phyloP scores from a whole-genome alignment of 2,113 vertebrate genomes.

The Xyrauchen texanus region DNA sequence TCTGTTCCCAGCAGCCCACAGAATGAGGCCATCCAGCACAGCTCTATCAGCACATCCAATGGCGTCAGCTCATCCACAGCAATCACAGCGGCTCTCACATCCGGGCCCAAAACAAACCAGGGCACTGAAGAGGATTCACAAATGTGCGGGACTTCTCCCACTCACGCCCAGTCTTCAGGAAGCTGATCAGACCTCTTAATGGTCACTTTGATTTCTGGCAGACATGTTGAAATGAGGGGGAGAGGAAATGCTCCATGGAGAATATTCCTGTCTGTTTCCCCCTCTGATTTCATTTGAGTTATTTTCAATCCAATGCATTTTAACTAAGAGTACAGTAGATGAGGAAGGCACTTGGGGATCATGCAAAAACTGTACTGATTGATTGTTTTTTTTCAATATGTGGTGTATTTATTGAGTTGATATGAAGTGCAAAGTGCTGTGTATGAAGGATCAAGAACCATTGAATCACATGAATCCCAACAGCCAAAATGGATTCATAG shows the following conservation, averaged over 20 bases:
- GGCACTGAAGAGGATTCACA: constrained; percentile 82
- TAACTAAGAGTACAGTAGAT: constrained; percentile 69
- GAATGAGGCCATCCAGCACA: constrained; percentile 94
- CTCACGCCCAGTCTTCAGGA: constrained; percentile 85
- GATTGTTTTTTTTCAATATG: constrained; percentile 70
- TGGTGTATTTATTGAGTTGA: constrained; percentile 73
- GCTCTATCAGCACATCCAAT: constrained; percentile 97
- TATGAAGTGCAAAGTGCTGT: constrained; percentile 30
- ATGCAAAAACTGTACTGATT: constrained; percentile 69
- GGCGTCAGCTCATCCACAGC: constrained; percentile 88
- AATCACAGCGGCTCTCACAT: constrained; percentile 78
- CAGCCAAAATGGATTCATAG: constrained; percentile 42
- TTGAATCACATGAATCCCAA: constrained; percentile 66
- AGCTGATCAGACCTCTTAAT: constrained; percentile 81
- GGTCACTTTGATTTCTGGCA: constrained; percentile 71
- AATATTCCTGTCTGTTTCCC: constrained; percentile 58
- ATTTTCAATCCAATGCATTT: constrained; percentile 76
- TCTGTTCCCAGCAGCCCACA: constrained; percentile 93
- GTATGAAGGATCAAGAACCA: constrained; percentile 49
- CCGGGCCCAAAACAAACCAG: constrained; percentile 84
- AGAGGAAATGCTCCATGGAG: constrained; percentile 64
- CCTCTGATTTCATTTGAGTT: constrained; percentile 69
- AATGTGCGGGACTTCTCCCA: constrained; percentile 74
- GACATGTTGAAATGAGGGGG: constrained; percentile 73
- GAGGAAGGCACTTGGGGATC: constrained; percentile 79